Evolutionary conservation across 37 sponge, comb jelly and placozoan species (phyloP).

Genomic region (Chondrilla cf. caribensis): DNA sequence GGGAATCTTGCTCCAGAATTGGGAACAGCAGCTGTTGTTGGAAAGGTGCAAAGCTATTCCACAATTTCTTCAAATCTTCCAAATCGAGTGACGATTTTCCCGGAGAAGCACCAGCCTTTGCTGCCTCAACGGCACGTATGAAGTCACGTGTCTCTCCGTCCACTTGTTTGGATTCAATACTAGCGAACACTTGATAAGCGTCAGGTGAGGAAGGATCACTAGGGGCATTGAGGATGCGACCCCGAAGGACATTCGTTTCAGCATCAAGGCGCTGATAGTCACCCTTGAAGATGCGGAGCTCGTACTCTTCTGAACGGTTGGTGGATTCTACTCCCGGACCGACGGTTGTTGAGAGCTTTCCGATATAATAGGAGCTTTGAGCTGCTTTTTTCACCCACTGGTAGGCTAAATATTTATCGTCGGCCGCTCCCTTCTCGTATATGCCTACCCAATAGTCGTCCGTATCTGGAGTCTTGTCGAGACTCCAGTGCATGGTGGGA

Average conservation of each 20-base stretch:
- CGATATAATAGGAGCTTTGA: conserved; percentile 27
- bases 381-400: conserved; percentile 25
- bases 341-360: background rate
- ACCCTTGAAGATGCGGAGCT: conserved; percentile 29
- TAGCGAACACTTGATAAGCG: background rate
- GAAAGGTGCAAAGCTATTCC: background rate
- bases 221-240: no score
- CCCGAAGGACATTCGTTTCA: background rate
- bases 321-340: background rate
- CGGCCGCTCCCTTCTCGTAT: no score
- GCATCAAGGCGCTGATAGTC: conserved; percentile 31
- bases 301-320: conserved; percentile 17
- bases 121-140: background rate
- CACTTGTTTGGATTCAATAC: background rate
- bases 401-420: conserved; percentile 9
- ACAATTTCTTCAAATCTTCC: background rate
- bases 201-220: background rate
- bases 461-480: conserved; percentile 28
- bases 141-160: background rate
- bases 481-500: conserved; percentile 23
- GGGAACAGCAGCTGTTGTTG: background rate
- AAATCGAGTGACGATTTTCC: background rate
- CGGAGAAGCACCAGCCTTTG: background rate
- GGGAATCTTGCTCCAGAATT: no score
- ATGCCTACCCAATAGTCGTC: no score